These are phyloP conservation scores for Drosophila monieri DNA, from an alignment of 2,888 invertebrate species.

Conservation along the genomic window DNA sequence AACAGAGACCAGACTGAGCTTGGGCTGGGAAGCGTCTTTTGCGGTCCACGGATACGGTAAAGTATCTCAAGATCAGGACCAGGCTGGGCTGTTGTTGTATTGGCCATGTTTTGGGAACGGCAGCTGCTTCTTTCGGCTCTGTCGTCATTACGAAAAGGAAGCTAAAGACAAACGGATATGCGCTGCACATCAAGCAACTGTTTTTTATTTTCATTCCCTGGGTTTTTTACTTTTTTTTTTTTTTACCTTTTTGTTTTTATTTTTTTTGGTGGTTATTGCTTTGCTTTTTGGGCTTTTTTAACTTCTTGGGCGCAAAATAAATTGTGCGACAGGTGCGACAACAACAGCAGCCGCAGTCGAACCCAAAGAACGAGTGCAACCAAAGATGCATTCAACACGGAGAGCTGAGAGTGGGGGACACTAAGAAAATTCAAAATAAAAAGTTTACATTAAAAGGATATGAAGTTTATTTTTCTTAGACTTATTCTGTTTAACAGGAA, in stretches of 20 bases:
- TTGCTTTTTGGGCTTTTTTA: slow-evolving; percentile 65
- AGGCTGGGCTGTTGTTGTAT: slow-evolving; percentile 31
- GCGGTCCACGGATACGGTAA: slow-evolving; percentile 36
- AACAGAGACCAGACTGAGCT: slow-evolving; percentile 17
- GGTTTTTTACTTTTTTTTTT: slow-evolving; percentile 18
- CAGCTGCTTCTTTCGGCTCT: slow-evolving; percentile 70
- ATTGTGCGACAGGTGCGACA: slow-evolving; percentile 78
- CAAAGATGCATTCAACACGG: slow-evolving; percentile 14
- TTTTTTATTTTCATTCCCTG: slow-evolving; percentile 42
- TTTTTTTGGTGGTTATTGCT: slow-evolving; percentile 52
- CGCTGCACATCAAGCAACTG: slow-evolving; percentile 76
- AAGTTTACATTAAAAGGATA: no score
- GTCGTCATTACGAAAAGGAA: slow-evolving; percentile 75
- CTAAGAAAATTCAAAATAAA: slow-evolving; percentile 4
- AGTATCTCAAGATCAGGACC: slow-evolving; percentile 63
- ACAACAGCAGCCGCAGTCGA: slow-evolving; percentile 57
- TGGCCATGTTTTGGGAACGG: slow-evolving; percentile 47
- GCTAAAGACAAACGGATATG: slow-evolving; percentile 78
- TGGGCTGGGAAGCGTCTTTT: slow-evolving; percentile 30
- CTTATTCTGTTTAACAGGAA: no score
- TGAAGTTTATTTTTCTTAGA: no score
- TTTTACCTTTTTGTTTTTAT: no score
- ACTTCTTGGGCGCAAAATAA: slow-evolving; percentile 74
- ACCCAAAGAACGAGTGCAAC: slow-evolving; percentile 6
- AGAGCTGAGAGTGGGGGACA: slow-evolving; percentile 5